Conservation (phyloP, 2,888 invertebrate species). For the Anticlea derivata region DNA sequence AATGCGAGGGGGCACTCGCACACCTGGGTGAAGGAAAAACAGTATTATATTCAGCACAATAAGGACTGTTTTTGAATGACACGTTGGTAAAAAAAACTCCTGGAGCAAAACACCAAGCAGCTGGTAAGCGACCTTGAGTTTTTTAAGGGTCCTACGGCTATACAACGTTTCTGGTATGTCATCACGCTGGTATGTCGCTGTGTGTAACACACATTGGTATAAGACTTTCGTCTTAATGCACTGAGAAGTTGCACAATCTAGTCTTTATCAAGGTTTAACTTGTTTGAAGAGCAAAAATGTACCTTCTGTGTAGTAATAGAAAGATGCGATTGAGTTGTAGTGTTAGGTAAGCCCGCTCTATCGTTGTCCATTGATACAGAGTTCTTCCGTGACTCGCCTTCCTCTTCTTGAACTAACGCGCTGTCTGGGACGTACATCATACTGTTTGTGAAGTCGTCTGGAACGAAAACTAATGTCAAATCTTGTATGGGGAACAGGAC, state of each 20-base stretch:
- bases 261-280: background rate
- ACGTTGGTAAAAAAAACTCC: too few relatives aligned
- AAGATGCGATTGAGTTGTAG: slow-evolving; percentile 85
- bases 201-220: too few relatives aligned
- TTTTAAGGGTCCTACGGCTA: too few relatives aligned
- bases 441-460: slow-evolving; percentile 87
- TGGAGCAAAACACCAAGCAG: too few relatives aligned
- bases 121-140: too few relatives aligned
- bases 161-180: too few relatives aligned
- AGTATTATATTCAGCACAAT: background rate
- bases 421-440: slow-evolving; percentile 96
- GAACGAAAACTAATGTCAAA: slow-evolving; percentile 22
- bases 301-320: slow-evolving; percentile 96
- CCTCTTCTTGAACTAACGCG: slow-evolving; percentile 92
- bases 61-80: background rate
- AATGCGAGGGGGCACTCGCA: slow-evolving; percentile 94
- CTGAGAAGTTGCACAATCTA: too few relatives aligned
- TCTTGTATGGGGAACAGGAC: too few relatives aligned
- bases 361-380: slow-evolving; percentile 75
- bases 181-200: too few relatives aligned
- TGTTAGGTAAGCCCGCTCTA: slow-evolving; percentile 66
- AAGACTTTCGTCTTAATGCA: too few relatives aligned
- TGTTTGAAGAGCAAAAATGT: background rate
- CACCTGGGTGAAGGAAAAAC: slow-evolving; percentile 79
- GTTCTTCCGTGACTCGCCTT: slow-evolving; percentile 84